These are phyloP conservation scores for Erpobdella octoculata DNA, from an alignment of 2,888 invertebrate species.

Conservation along the genomic window DNA sequence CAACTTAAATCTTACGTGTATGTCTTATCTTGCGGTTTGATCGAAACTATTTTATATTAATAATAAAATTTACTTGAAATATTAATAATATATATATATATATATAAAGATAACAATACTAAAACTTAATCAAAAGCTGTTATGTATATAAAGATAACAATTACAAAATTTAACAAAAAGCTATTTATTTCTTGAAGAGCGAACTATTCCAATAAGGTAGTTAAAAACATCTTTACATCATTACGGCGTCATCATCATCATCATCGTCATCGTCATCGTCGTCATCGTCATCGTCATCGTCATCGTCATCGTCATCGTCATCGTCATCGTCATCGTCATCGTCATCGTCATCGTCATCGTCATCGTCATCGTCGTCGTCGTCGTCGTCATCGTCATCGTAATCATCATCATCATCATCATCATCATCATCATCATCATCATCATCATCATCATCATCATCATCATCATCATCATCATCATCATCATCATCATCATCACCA, in stretches of 20 bases:
- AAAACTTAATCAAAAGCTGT: not conserved
- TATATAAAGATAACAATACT: too few relatives aligned
- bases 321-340: too few relatives aligned
- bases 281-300: not conserved
- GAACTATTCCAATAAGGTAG: not conserved
- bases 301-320: too few relatives aligned
- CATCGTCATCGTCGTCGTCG: conserved; percentile 33
- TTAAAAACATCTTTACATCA: not conserved
- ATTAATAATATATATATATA: too few relatives aligned
- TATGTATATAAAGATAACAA: not conserved
- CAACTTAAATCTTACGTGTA: too few relatives aligned
- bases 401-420: conserved; percentile 35
- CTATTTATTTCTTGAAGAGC: not conserved
- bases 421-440: conserved; percentile 32
- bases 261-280: conserved; percentile 3
- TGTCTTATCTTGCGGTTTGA: too few relatives aligned
- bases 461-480: not conserved
- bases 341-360: conserved; percentile 25
- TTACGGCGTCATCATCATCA: not conserved
- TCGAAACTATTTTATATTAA: too few relatives aligned
- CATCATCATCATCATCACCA: not conserved
- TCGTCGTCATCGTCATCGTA: conserved; percentile 31
- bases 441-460: not conserved
- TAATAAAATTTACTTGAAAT: too few relatives aligned
- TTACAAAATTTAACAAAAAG: not conserved